Evolutionary conservation across 2,888 invertebrate genomes (phyloP).

Genomic region (Andrena haemorrhoa): DNA sequence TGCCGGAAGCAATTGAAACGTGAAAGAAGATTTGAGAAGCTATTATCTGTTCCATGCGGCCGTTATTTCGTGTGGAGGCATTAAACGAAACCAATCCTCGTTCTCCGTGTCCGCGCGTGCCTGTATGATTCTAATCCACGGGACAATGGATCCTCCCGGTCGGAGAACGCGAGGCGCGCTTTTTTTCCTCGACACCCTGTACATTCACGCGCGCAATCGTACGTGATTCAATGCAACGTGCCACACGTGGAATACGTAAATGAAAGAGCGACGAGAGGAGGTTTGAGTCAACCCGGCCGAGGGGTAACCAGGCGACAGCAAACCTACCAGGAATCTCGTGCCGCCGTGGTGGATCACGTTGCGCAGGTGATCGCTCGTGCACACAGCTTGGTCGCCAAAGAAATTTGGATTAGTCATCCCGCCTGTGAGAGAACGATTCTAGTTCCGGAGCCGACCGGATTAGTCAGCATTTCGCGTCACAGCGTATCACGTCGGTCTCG

Average conservation of each 20-base stretch:
- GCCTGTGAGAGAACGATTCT: constrained; percentile 59
- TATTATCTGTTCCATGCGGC: neutral
- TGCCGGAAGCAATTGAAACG: constrained; percentile 9
- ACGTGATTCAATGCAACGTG: constrained; percentile 77
- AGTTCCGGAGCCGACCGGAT: constrained; percentile 66
- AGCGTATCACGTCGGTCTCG: constrained; percentile 16
- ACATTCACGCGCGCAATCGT: constrained; percentile 54
- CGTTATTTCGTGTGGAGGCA: neutral
- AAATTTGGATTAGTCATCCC: constrained; percentile 75
- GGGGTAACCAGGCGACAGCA: constrained; percentile 65
- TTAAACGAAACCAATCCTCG: neutral
- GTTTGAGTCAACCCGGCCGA: constrained; percentile 60
- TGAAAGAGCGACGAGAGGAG: constrained; percentile 53
- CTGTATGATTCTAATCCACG: neutral
- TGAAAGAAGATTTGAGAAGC: neutral
- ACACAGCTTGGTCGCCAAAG: constrained; percentile 41
- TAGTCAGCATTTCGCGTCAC: constrained; percentile 72
- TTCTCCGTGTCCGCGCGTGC: neutral
- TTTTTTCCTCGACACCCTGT: constrained; percentile 60
- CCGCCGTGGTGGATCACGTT: constrained; percentile 29
- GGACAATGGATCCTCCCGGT: neutral
- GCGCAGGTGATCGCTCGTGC: constrained; percentile 65
- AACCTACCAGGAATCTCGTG: constrained; percentile 70
- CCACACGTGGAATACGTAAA: constrained; percentile 69
- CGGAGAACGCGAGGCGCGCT: neutral